Evolutionary conservation across 2,797 vertebrate species (phyloP), one percentile per base, ranked within the genome.

Genomic region (Babyrousa celebensis): DNA sequence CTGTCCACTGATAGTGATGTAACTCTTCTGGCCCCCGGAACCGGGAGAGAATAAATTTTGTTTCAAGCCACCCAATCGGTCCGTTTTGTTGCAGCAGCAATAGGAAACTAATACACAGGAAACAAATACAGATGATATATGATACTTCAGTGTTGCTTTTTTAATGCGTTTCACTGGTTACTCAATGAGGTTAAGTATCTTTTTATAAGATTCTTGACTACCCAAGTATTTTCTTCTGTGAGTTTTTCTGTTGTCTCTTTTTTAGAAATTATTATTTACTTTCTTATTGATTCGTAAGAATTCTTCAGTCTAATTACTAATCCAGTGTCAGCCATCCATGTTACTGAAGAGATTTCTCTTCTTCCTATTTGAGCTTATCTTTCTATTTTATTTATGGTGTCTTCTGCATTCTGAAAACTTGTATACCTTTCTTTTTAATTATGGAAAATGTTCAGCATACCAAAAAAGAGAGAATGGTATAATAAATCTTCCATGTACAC

Each of bases 121-220:
- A 48, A 48, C 43, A 48, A 6, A 10, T 48, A 10, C 43, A 48
- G 14, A 1, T 86, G 63, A 52, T 85, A 82, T 78, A 18, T 36
- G 56, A 72, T 56, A 40, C 1, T 12, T 90, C 56, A 63, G 4
- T 89, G n/a, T 82, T 78, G 18, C 48, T 83, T 95, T 91, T 77
- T 85, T 18, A 70, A 36, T 75, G 9, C 9, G 60, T 62, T 91
- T 85, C 48, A 23, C 72, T 80, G 32, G 6, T 91, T 95, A 89
- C 60, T 89, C 82, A 91, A 0, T 87, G 25, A 96, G 5, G n/a
- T 40, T 85, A 52, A 82, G 16, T 63, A 85, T 75, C 36, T 80
- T 94, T 95, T 88, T 56, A 40, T 93, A 72, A 72, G 11, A 27
- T 83, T 62, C 60, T 88, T 91, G 43, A 94, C 8, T 36, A 29